Base-by-base conservation (phyloP, 64 coral and sea anemone genomes). In the Stichodactyla mertensii region DNA sequence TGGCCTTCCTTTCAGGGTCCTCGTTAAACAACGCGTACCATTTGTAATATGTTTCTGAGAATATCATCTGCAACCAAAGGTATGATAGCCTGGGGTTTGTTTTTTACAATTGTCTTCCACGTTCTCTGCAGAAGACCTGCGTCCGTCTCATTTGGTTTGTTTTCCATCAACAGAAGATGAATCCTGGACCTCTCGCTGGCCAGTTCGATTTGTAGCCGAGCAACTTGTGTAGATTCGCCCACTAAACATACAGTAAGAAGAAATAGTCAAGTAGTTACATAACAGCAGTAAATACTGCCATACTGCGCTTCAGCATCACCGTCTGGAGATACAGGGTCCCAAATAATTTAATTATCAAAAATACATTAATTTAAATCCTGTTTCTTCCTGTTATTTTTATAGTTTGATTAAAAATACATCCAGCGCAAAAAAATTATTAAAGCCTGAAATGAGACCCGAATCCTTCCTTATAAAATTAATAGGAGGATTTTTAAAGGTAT, bases 141-240 rank as follows among this genome's bases (percentile, higher is more conserved):
- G 14, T 81, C 78, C 6, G 51, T 54, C 78, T 81, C 78, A 20
- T 81, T 81, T 0, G 4, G 16, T 20, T 10, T 23, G 4, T 81
- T 81, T 12, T 81, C 78, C 78, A 81, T 81, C 53, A 81, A 13
- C 9, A 54, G 15, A 81, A 81, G 78, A 81, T 55, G 36, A 55
- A 81, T 81, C 12, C 78, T 14, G 51, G 78, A 81, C 52, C 52
- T 53, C 15, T 81, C 78, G 14, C 53, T 81, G 16, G 78, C 78
- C 53, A 81, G 31, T 52, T 81, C 15, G 52, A 81, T 51, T 53
- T 81, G 78, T 19, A 81, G n/a, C 16, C 54, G 31, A 19, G 78
- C 78, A 12, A 81, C 78, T 13, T 81, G 78, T 7, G 51, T 81
- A 4, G 52, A 15, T 22, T 81, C 52, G 51, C 13, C 51, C 78